A percentile compares a stretch with the other conserved stretches of the same genome.
phyloP scores from a whole-genome alignment of 2,113 vertebrate genomes.

The Phalacrocorax pelagicus region DNA sequence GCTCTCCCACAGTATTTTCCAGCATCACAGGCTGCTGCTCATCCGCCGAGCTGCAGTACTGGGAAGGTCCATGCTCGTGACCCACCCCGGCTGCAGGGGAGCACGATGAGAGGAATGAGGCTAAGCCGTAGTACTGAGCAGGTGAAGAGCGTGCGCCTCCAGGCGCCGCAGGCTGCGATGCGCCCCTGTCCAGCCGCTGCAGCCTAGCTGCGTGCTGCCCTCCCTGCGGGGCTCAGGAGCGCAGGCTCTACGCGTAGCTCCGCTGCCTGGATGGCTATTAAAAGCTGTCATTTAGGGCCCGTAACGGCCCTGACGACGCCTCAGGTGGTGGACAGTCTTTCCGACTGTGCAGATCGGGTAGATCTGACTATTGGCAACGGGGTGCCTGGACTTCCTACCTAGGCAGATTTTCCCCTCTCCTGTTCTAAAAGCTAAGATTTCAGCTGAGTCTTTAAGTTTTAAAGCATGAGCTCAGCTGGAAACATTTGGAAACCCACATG shows the following conservation, averaged over 20 bases:
- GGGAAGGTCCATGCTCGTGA: not conserved
- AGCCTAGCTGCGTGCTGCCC: too few species aligned
- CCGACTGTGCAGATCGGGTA: not conserved
- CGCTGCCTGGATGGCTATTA: not conserved
- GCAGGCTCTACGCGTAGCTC: fast-evolving
- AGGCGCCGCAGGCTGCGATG: fast-evolving
- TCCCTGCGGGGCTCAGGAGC: not conserved
- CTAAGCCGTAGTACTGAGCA: fast-evolving
- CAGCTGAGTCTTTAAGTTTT: not conserved
- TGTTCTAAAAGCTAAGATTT: not conserved
- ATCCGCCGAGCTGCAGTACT: fast-evolving
- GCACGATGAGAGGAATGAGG: not conserved
- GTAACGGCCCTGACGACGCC: not conserved
- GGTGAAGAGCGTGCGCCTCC: not conserved
- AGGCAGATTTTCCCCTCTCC: not conserved
- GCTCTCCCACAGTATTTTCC: not conserved
- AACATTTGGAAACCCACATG: not conserved
- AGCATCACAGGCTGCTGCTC: not conserved
- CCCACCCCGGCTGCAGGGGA: not conserved
- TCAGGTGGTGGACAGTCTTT: not conserved
- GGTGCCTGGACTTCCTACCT: not conserved
- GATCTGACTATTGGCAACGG: not conserved
- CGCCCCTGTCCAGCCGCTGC: not conserved
- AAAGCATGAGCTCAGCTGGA: not conserved
- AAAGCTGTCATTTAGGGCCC: not conserved